Evolutionary conservation across 2,888 invertebrate species (phyloP), one percentile per base, ranked within the genome.

Genomic region (Oxytorus armatus): DNA sequence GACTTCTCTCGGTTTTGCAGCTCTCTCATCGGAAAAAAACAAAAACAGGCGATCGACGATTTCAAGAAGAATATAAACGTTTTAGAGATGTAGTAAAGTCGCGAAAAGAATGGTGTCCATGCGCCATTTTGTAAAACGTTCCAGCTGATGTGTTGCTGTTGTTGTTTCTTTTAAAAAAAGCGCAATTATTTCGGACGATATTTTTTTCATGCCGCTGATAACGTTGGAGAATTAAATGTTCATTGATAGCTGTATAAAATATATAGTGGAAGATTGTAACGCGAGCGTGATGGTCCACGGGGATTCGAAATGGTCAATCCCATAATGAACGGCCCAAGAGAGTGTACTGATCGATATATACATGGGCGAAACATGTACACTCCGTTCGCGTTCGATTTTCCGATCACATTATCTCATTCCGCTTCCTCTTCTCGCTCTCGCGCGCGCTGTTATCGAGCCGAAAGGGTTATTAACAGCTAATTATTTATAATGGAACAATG

Each of bases 401-500:
- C 87, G 83, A 88, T 88, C 88, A 85, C 85, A 87, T 88, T 89
- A 89, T 77, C 81, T 36, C 47, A 23, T n/a, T n/a, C 21, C 63
- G 53, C 53, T 29, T 47, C 59, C 55, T 57, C 16, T n/a, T n/a
- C n/a, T n/a, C 21, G 18, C 63, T 63, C 51, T 44, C 61, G 73
- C n/a, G n/a, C n/a, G n/a, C n/a, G n/a, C n/a, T 78, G 68, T 79
- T 70, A 81, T 75, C 84, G 81, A 82, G 81, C 14, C 81, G 84
- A 79, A 77, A 81, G 84, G 83, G 88, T 90, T 90, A 91, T 91
- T 90, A 90, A 88, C 88, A 88, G 89, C 88, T 91, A 91, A 91
- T 91, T 91, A 91, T 91, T 91, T 91, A 89, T 90, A 91, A 91
- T 90, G 90, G 88, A 89, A 91, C 90, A 91, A 91, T 91, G 91